Percentiles rank a stretch among this genome's conserved stretches.
Evolutionary conservation across 1,140 invertebrate genomes (phyloP).

Genomic region (Drosophila nasuta): DNA sequence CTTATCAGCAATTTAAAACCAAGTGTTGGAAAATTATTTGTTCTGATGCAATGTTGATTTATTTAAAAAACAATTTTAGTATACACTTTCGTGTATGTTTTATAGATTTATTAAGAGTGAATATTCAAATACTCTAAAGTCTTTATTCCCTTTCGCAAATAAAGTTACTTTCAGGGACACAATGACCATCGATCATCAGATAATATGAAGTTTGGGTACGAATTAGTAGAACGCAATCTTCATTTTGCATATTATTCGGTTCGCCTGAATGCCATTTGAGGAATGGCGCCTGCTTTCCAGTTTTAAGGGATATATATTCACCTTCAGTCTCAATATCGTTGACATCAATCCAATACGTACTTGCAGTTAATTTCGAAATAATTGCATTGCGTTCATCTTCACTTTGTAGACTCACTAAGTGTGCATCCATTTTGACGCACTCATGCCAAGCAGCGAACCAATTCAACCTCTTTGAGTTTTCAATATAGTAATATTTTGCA

Average conservation of each 20-base stretch:
- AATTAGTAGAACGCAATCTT: neutral
- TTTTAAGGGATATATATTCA: neutral
- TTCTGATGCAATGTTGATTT: too few species aligned
- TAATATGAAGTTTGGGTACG: neutral
- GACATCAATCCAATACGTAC: neutral
- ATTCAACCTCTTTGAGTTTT: neutral
- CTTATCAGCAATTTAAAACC: too few species aligned
- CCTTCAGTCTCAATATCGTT: neutral
- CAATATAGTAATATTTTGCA: neutral
- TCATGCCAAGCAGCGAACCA: neutral
- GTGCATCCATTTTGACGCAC: neutral
- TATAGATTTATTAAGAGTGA: neutral
- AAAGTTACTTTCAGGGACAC: neutral
- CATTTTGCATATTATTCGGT: neutral
- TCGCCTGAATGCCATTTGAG: neutral
- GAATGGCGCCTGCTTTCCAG: neutral
- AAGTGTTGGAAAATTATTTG: too few species aligned
- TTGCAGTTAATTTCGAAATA: neutral
- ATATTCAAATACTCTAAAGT: neutral
- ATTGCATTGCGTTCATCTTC: neutral
- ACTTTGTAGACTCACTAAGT: neutral
- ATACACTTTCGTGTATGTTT: too few species aligned
- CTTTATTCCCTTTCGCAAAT: neutral
- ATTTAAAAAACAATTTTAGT: too few species aligned
- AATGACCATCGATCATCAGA: neutral